These are phyloP conservation scores for Sphaeridia pumilis DNA, from an alignment of 2,888 invertebrate species.

Conservation along the genomic window DNA sequence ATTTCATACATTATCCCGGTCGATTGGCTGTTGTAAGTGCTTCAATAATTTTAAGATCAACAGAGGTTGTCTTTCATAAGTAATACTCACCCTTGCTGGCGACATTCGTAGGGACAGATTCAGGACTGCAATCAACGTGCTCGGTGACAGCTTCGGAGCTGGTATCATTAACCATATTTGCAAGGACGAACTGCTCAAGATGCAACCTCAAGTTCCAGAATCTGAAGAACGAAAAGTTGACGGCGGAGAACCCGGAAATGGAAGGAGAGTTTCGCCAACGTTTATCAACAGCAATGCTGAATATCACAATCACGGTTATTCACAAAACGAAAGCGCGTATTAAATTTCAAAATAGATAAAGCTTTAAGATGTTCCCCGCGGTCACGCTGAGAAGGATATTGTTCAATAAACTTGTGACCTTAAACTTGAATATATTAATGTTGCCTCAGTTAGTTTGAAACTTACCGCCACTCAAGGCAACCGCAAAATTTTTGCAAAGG, in stretches of 20 bases:
- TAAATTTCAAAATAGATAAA: not conserved
- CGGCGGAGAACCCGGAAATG: not conserved
- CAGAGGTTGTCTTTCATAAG: not conserved
- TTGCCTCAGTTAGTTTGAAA: too few relatives aligned
- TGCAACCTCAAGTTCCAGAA: not conserved
- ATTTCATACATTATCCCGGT: slow-evolving; percentile 40
- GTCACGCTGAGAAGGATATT: too few relatives aligned
- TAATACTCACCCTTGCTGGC: not conserved
- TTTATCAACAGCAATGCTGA: slow-evolving; percentile 3
- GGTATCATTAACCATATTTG: slow-evolving; percentile 45
- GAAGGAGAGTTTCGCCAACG: not conserved
- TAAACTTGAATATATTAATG: too few relatives aligned
- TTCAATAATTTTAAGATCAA: not conserved
- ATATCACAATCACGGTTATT: not conserved
- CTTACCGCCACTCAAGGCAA: too few relatives aligned
- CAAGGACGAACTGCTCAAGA: slow-evolving; percentile 35
- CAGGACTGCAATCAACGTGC: slow-evolving; percentile 40
- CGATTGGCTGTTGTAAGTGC: slow-evolving; percentile 40
- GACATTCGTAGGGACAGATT: slow-evolving; percentile 28
- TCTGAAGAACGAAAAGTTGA: not conserved
- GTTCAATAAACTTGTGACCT: too few relatives aligned
- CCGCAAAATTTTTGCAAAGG: too few relatives aligned
- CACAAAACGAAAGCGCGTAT: not conserved
- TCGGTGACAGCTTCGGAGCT: slow-evolving; percentile 48
- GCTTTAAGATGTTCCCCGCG: too few relatives aligned